Evolutionary conservation across 2,797 vertebrate genomes (phyloP).

Genomic region (Phaenicophaeus curvirostris): DNA sequence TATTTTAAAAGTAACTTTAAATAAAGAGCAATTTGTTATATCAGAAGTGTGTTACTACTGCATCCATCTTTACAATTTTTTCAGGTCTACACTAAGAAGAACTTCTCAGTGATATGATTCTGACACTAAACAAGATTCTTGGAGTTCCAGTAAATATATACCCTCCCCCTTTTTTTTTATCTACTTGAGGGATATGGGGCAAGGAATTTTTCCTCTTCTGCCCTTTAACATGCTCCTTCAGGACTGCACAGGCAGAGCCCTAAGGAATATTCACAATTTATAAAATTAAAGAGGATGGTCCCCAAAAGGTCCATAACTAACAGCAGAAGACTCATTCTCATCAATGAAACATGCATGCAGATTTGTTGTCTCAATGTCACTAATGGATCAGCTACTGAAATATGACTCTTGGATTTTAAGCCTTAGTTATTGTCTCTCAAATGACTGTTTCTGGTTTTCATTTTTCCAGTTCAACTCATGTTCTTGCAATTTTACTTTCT

Average conservation of each 20-base stretch:
- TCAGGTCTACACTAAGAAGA: constrained; percentile 20
- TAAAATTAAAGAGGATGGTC: not conserved
- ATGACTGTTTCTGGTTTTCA: not conserved
- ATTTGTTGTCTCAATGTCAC: not conserved
- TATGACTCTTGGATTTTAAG: not conserved
- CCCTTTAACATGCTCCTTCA: not conserved
- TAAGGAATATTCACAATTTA: not conserved
- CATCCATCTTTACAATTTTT: constrained; percentile 51
- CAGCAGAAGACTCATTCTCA: not conserved
- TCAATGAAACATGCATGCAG: not conserved
- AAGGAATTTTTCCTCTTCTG: not conserved
- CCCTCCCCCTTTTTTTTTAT: not conserved
- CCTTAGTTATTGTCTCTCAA: not conserved
- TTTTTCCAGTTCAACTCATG: not conserved
- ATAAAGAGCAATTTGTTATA: constrained; percentile 78
- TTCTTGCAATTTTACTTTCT: not conserved
- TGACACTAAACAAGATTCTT: not conserved
- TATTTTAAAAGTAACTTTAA: constrained; percentile 74
- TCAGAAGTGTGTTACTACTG: constrained; percentile 64
- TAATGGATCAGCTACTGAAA: not conserved
- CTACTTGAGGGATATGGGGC: not conserved
- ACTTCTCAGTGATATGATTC: not conserved
- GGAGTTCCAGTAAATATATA: not conserved
- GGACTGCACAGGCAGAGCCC: not conserved
- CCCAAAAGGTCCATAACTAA: not conserved